A percentile compares a stretch with the other conserved stretches of the same genome.
These are phyloP conservation scores for Erpetoichthys calabaricus DNA, from an alignment of 2,797 vertebrate species.

Conservation along the genomic window DNA sequence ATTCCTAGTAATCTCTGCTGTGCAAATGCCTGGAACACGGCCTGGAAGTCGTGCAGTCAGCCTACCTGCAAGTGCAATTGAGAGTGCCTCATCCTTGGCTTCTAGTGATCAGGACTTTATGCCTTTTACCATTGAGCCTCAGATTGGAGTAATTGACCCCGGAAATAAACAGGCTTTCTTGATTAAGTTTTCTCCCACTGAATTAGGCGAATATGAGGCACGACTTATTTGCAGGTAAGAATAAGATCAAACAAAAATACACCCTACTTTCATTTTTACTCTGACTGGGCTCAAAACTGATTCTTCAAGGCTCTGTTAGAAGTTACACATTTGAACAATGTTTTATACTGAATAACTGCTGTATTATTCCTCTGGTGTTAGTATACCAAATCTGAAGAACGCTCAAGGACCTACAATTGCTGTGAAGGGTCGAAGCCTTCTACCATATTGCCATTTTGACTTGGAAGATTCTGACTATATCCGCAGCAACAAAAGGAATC, in stretches of 20 bases:
- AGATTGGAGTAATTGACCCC: slow-evolving; percentile 38
- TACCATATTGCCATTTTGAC: slow-evolving; percentile 57
- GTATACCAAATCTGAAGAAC: slow-evolving; percentile 59
- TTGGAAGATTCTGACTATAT: slow-evolving; percentile 65
- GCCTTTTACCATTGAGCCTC: slow-evolving; percentile 58
- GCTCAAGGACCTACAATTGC: slow-evolving; percentile 35
- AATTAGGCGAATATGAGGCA: slow-evolving; percentile 50
- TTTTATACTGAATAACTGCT: neutral
- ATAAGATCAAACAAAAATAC: neutral
- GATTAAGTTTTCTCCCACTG: slow-evolving; percentile 58
- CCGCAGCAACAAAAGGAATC: slow-evolving; percentile 20
- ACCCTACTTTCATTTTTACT: too few species aligned
- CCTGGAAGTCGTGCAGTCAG: slow-evolving; percentile 17
- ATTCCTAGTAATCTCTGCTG: too few species aligned
- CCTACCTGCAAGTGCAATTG: slow-evolving; percentile 22
- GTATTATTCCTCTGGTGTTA: slow-evolving; percentile 23
- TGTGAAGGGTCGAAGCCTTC: slow-evolving; percentile 48
- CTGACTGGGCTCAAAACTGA: neutral
- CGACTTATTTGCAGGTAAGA: slow-evolving; percentile 70
- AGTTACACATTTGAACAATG: slow-evolving; percentile 1
- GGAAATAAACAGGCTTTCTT: slow-evolving; percentile 45
- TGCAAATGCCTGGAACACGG: neutral
- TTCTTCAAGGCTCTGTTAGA: neutral
- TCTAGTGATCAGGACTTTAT: slow-evolving; percentile 4
- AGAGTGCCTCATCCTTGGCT: slow-evolving; percentile 25